Base-by-base conservation (phyloP, 1,140 invertebrate genomes). In the Eumaeus atala region DNA sequence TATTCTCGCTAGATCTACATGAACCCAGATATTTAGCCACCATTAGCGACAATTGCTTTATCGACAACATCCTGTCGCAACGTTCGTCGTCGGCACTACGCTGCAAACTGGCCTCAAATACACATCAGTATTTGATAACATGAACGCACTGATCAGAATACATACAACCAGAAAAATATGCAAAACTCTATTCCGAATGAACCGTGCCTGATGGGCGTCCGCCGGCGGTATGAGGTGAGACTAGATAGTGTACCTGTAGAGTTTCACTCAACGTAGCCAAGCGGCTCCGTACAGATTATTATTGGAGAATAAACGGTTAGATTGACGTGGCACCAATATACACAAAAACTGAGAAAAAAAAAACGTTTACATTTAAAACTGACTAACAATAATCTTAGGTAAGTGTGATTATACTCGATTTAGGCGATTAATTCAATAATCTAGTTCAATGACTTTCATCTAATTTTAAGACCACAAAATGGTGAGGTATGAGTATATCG, bases 61-160 rank as follows among this genome's bases (percentile, higher is more conserved):
- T 77, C 70, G 79, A 76, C 70, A 81, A 80, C 84, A 85, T 87
- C 80, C 80, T 87, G 79, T 70, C 75, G 74, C 66, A 68, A 62
- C 71, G 70, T 53, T 64, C 76, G 69, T 52, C 69, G 75, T 66
- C 72, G 65, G 72, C 68, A 77, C 74, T 82, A 72, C 72, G 84
- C 80, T 84, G 72, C 69, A 72, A 64, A 61, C 67, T 74, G 67
- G 67, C 76, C 70, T 64, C 65, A 67, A 82, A 72, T 82, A 73
- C 65, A 74, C 68, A 78, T 75, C 65, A 71, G 74, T 16, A 16
- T 78, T 75, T 84, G 79, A 84, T 83, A 82, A 83, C 72, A 74
- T 55, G 48, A 56, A 61, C 64, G 61, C 50, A 57, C 56, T 67
- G 74, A 78, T 78, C 66, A 59, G 64, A 68, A 60, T 63, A 65